Evolutionary conservation across 2,797 vertebrate species (phyloP).

Genomic region (Aeoliscus strigatus): DNA sequence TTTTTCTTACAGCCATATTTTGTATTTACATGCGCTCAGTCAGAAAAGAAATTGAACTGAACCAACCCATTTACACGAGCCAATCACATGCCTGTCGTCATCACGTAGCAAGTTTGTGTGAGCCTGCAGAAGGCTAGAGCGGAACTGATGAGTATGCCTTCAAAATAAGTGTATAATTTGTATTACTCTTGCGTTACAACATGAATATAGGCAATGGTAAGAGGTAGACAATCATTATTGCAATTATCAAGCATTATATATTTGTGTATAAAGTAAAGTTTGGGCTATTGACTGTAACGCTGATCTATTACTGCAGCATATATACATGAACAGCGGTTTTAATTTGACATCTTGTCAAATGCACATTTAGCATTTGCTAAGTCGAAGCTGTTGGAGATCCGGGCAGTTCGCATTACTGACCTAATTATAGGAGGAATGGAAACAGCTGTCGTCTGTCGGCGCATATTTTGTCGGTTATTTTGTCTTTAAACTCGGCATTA

Average conservation of each 20-base stretch:
- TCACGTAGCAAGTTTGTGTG: slow-evolving; percentile 49
- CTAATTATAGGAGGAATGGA: neutral
- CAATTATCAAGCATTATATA: too few relatives aligned
- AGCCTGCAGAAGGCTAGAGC: slow-evolving; percentile 1
- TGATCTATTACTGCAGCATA: accelerated
- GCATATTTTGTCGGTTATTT: neutral
- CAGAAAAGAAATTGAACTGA: too few relatives aligned
- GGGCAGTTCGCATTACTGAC: too few relatives aligned
- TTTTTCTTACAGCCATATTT: too few relatives aligned
- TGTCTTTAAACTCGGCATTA: neutral
- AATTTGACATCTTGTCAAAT: slow-evolving; percentile 17
- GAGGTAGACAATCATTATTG: accelerated
- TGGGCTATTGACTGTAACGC: accelerated
- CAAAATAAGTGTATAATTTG: slow-evolving; percentile 33
- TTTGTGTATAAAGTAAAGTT: accelerated
- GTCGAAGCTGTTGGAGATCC: slow-evolving; percentile 12
- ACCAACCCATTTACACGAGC: slow-evolving; percentile 15
- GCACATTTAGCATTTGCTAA: neutral
- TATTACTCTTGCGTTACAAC: accelerated
- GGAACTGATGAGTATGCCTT: slow-evolving; percentile 13
- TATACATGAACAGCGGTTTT: neutral
- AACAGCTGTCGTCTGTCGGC: neutral
- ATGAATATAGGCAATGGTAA: accelerated
- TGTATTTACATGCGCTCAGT: too few relatives aligned
- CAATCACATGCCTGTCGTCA: slow-evolving; percentile 43